A percentile compares a stretch with the other conserved stretches of the same genome.
These are phyloP conservation scores for Ornithoptera priamus DNA, from an alignment of 2,888 invertebrate species.

Conservation along the genomic window DNA sequence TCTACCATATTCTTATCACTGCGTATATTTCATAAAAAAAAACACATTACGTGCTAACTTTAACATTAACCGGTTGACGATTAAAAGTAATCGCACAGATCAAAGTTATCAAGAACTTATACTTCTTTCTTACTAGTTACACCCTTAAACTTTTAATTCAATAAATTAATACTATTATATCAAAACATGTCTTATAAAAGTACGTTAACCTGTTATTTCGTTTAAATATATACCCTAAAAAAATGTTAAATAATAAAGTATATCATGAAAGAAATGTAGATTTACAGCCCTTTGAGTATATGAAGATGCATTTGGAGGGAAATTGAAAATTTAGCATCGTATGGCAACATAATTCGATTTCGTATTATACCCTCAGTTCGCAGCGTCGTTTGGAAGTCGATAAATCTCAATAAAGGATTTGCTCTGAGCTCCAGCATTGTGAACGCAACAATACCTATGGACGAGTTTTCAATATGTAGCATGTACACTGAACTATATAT, in stretches of 20 bases:
- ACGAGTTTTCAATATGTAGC: constrained; percentile 1
- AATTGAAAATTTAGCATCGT: constrained; percentile 23
- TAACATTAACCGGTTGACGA: too few species aligned
- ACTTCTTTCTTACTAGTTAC: too few species aligned
- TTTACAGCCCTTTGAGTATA: background rate
- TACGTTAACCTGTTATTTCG: background rate
- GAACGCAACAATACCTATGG: constrained; percentile 9
- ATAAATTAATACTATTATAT: too few species aligned
- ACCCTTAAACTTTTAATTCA: too few species aligned
- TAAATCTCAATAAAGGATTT: constrained; percentile 31
- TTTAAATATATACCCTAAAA: background rate
- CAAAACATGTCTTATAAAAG: background rate
- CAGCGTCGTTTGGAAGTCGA: constrained; percentile 27
- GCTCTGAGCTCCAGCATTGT: constrained; percentile 15
- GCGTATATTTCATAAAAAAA: too few species aligned
- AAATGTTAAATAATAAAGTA: background rate
- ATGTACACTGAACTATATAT: background rate
- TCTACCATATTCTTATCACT: too few species aligned
- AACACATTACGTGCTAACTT: too few species aligned
- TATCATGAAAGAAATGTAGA: background rate
- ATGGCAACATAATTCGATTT: constrained; percentile 28
- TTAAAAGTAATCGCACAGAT: too few species aligned
- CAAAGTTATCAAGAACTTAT: too few species aligned
- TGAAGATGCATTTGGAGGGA: constrained; percentile 9
- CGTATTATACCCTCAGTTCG: constrained; percentile 21